Percentiles rank a stretch among this genome's conserved stretches.
These are phyloP conservation scores for Ranitomeya variabilis DNA, from an alignment of 2,113 vertebrate species.

Conservation along the genomic window DNA sequence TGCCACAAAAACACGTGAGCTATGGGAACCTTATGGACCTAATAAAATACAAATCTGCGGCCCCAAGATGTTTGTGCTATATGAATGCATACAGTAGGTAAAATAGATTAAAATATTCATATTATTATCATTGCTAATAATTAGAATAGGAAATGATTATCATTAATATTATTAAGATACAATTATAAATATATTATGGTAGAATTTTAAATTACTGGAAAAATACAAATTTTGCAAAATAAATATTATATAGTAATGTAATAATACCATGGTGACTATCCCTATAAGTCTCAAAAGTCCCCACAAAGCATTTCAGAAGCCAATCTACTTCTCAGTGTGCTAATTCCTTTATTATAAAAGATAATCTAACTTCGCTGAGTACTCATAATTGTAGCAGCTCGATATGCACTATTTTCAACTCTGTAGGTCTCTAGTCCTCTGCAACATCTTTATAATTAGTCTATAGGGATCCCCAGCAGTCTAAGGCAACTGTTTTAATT, in stretches of 20 bases:
- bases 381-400: constrained; percentile 43
- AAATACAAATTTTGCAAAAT: neutral
- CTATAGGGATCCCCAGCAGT: constrained; percentile 35
- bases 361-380: constrained; percentile 51
- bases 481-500: constrained; percentile 39
- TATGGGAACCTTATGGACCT: no score
- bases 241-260: neutral
- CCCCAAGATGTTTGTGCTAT: no score
- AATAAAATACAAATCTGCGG: no score
- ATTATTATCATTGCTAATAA: neutral
- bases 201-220: neutral
- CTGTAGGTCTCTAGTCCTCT: constrained; percentile 34
- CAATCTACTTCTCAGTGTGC: constrained; percentile 49
- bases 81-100: no score
- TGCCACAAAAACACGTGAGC: no score
- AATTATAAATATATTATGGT: neutral
- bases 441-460: constrained; percentile 47
- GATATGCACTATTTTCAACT: constrained; percentile 5
- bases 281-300: neutral
- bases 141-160: no score
- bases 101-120: neutral
- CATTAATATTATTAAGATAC: no score
- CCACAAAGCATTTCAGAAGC: constrained; percentile 11
- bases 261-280: neutral
- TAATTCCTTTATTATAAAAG: constrained; percentile 45